These are phyloP conservation scores for Conomelus anceps DNA, from an alignment of 2,888 invertebrate genomes.

Conservation along the genomic window DNA sequence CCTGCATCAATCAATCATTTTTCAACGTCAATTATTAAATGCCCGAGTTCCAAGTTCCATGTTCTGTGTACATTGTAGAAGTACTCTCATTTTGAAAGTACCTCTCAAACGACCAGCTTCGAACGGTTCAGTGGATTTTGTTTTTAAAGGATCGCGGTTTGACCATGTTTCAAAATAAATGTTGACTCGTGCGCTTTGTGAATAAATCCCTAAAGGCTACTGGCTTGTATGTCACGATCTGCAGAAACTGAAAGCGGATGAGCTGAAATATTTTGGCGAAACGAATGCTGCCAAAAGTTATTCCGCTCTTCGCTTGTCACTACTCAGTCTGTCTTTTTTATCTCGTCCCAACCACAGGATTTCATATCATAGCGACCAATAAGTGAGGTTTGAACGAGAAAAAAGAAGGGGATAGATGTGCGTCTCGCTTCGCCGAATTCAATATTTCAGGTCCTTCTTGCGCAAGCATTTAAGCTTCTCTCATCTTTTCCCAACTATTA, in stretches of 20 bases:
- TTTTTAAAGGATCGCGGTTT: not conserved
- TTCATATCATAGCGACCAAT: not conserved
- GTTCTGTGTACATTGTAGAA: not conserved
- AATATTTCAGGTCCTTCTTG: not conserved
- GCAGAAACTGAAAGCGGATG: not conserved
- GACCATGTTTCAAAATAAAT: not conserved
- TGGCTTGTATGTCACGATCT: not conserved
- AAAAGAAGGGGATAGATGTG: not conserved
- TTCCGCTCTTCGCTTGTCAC: not conserved
- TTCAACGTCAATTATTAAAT: not conserved
- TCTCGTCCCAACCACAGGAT: not conserved
- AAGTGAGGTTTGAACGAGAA: not conserved
- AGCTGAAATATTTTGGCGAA: not conserved
- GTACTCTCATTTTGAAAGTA: not conserved
- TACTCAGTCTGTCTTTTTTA: not conserved
- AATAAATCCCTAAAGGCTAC: not conserved
- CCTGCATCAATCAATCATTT: not conserved
- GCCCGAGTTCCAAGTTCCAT: too few species aligned
- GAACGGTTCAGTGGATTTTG: not conserved
- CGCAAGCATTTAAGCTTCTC: not conserved
- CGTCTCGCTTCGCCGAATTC: not conserved
- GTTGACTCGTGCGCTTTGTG: not conserved
- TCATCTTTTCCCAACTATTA: not conserved
- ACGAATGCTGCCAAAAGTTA: not conserved
- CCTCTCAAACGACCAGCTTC: not conserved